phyloP scores from a whole-genome alignment of 1,140 invertebrate species.

The Theocolax elegans region DNA sequence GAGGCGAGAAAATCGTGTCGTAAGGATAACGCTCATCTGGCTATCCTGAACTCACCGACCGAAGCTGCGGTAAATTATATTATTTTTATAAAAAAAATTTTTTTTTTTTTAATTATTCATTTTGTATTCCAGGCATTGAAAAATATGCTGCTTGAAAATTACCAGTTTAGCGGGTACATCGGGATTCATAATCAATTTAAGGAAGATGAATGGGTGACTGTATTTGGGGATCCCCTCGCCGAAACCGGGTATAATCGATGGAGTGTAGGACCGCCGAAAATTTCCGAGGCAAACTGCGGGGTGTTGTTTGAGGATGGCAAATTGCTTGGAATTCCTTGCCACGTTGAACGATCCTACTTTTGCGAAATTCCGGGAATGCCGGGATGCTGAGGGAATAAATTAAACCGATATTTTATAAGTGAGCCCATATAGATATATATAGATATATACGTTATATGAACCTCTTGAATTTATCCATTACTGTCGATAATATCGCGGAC shows the following conservation, averaged over 20 bases:
- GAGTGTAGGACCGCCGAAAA: conserved; percentile 33
- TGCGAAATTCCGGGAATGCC: conserved; percentile 32
- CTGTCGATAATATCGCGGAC: too few species aligned
- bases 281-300: conserved; percentile 30
- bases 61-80: conserved; percentile 47
- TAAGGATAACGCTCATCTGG: conserved; percentile 49
- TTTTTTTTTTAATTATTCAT: conserved; percentile 1
- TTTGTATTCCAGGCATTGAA: conserved; percentile 30
- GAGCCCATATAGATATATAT: not conserved
- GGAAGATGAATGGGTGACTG: conserved; percentile 39
- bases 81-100: not conserved
- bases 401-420: conserved; percentile 8
- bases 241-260: conserved; percentile 37
- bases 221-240: conserved; percentile 30
- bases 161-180: conserved; percentile 42
- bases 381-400: conserved; percentile 18
- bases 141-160: conserved; percentile 39
- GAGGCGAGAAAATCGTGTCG: conserved; percentile 59
- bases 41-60: conserved; percentile 53
- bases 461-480: too few species aligned
- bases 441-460: conserved; percentile 18
- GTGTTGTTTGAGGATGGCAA: conserved; percentile 36
- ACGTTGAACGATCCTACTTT: conserved; percentile 34
- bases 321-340: conserved; percentile 34
- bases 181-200: conserved; percentile 45